Evolutionary conservation across 2,888 invertebrate genomes (phyloP).

Genomic region (Rhopalosiphum nymphaeae): DNA sequence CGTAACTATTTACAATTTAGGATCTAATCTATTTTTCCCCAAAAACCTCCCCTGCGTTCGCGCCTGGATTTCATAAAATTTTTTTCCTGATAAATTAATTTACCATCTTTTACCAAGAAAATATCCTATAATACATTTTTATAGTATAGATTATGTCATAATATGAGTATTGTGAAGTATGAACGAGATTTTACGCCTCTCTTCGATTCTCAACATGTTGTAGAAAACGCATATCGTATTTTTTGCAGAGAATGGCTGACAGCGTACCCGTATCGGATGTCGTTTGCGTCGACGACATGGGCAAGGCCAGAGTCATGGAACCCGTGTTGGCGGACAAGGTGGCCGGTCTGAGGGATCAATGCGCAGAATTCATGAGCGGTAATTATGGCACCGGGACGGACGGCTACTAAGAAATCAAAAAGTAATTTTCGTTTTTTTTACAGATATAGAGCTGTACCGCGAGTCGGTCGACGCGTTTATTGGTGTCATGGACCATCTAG

Average conservation of each 20-base stretch:
- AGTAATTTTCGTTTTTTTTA: conserved; percentile 66
- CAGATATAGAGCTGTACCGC: conserved; percentile 86
- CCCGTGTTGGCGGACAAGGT: conserved; percentile 85
- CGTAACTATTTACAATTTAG: too few species aligned
- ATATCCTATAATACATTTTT: too few species aligned
- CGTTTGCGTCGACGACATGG: conserved; percentile 90
- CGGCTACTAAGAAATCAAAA: neutral
- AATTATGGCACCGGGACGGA: conserved; percentile 70
- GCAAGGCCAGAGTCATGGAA: conserved; percentile 83
- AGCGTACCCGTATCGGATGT: conserved; percentile 31
- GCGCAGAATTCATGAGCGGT: conserved; percentile 89
- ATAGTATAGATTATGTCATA: too few species aligned
- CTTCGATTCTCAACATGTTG: too few species aligned
- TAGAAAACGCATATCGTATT: neutral
- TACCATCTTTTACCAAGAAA: too few species aligned
- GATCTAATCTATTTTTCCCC: too few species aligned
- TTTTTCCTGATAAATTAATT: too few species aligned
- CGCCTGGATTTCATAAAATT: too few species aligned
- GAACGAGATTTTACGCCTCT: too few species aligned
- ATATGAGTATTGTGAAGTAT: too few species aligned
- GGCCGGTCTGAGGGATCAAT: conserved; percentile 85
- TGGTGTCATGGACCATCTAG: conserved; percentile 80
- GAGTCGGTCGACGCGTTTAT: conserved; percentile 85
- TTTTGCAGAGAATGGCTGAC: neutral
- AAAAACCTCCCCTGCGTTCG: too few species aligned